Percentiles rank a stretch among this genome's conserved stretches.
Conservation (phyloP, 2,888 invertebrate species). For the Agapetus fuscipes region DNA sequence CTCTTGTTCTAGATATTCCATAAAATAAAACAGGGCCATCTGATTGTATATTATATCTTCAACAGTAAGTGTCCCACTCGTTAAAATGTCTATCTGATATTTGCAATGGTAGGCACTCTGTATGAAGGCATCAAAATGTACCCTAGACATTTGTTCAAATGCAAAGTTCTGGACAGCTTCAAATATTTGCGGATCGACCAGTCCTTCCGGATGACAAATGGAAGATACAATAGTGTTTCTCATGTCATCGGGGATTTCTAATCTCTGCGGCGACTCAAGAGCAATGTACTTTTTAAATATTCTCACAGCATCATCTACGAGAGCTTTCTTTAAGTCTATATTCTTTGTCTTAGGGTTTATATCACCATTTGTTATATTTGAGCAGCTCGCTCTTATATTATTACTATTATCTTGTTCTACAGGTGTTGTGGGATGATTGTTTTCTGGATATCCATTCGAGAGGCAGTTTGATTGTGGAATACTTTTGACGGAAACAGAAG, state of each 20-base stretch:
- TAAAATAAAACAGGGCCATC: slow-evolving; percentile 85
- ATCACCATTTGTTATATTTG: slow-evolving; percentile 8
- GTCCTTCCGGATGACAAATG: slow-evolving; percentile 56
- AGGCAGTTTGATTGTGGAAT: slow-evolving; percentile 9
- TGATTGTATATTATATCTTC: slow-evolving; percentile 88
- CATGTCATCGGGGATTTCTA: slow-evolving; percentile 49
- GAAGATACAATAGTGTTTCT: slow-evolving; percentile 53
- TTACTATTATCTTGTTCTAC: not conserved
- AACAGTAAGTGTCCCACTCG: slow-evolving; percentile 66
- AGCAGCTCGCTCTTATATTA: slow-evolving; percentile 7
- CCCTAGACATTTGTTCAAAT: slow-evolving; percentile 56
- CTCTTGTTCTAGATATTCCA: slow-evolving; percentile 93
- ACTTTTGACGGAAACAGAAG: slow-evolving; percentile 5
- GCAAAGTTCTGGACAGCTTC: slow-evolving; percentile 61
- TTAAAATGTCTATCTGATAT: slow-evolving; percentile 87
- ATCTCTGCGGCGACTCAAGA: slow-evolving; percentile 51
- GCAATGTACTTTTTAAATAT: slow-evolving; percentile 73
- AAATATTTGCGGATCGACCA: slow-evolving; percentile 61
- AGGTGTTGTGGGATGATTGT: not conserved
- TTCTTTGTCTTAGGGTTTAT: not conserved
- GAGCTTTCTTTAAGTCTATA: slow-evolving; percentile 7
- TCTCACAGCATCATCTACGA: slow-evolving; percentile 52
- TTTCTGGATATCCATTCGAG: slow-evolving; percentile 4
- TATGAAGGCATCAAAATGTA: slow-evolving; percentile 72
- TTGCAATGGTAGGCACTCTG: slow-evolving; percentile 82